phyloP scores from a whole-genome alignment of 2,797 vertebrate genomes.

The Falco biarmicus region DNA sequence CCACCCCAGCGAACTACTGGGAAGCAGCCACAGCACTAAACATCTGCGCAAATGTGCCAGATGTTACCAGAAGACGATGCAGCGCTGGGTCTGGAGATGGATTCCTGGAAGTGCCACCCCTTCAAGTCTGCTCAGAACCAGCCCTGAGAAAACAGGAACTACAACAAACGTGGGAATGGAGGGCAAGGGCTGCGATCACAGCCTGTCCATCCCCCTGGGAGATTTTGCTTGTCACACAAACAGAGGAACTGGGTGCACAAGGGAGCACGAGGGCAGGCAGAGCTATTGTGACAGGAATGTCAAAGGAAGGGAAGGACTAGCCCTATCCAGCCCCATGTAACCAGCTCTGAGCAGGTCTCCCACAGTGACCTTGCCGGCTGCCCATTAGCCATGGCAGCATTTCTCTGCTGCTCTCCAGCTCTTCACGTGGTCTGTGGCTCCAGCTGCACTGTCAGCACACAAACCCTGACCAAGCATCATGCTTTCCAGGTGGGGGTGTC shows the following conservation, averaged over 20 bases:
- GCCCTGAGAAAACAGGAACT: neutral
- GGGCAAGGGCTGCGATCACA: fast-evolving
- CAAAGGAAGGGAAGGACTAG: neutral
- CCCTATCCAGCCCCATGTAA: neutral
- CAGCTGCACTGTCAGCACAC: fast-evolving
- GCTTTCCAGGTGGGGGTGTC: neutral
- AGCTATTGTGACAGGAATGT: neutral
- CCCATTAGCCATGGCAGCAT: neutral
- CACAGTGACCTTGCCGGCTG: neutral
- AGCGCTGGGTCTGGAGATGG: neutral
- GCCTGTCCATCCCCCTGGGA: neutral
- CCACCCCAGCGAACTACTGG: neutral
- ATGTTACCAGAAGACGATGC: conserved; percentile 8
- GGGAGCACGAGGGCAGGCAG: neutral
- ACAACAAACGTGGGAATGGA: neutral
- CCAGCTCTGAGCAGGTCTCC: neutral
- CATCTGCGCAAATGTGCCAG: conserved; percentile 10
- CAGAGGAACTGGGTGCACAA: neutral
- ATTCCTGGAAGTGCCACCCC: conserved; percentile 22
- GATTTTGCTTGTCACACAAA: neutral
- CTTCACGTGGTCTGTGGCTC: neutral
- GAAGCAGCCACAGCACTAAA: neutral
- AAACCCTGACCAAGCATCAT: neutral
- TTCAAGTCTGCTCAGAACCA: neutral
- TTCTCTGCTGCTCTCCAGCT: neutral